These are phyloP conservation scores for Lasioglossum zephyrum DNA, from an alignment of 2,888 invertebrate species.

Conservation along the genomic window DNA sequence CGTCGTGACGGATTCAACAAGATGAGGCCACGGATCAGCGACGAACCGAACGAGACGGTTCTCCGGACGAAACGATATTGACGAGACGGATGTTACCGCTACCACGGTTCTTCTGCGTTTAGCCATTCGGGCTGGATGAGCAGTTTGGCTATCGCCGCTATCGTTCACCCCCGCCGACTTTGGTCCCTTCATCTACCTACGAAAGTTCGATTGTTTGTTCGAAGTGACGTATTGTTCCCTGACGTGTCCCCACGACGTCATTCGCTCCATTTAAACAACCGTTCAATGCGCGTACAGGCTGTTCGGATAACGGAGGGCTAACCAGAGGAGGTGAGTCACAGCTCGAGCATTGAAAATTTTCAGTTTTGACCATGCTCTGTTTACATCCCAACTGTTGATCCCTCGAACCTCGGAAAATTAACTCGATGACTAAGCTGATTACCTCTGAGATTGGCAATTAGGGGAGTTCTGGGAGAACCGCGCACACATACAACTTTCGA, in stretches of 20 bases:
- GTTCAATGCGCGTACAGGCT: not conserved
- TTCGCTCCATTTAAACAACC: not conserved
- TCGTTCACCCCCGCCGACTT: constrained; percentile 1
- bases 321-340: not conserved
- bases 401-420: not conserved
- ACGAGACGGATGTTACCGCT: constrained; percentile 16
- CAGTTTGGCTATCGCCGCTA: constrained; percentile 28
- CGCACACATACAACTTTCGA: not conserved
- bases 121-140: constrained; percentile 20
- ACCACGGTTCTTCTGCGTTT: constrained; percentile 26
- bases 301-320: not conserved
- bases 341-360: not conserved
- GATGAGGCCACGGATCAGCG: constrained; percentile 17
- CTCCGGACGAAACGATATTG: constrained; percentile 48
- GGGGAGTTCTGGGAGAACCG: not conserved
- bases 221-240: not conserved
- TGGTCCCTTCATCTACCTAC: constrained; percentile 15
- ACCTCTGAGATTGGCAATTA: not conserved
- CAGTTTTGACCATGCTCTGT: not conserved
- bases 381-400: not conserved
- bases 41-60: constrained; percentile 25
- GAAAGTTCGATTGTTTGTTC: constrained; percentile 30
- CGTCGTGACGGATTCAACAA: not conserved
- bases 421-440: not conserved
- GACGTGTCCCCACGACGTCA: constrained; percentile 8